Evolutionary conservation across 2,888 invertebrate species (phyloP).

Genomic region (Troides aeacus): DNA sequence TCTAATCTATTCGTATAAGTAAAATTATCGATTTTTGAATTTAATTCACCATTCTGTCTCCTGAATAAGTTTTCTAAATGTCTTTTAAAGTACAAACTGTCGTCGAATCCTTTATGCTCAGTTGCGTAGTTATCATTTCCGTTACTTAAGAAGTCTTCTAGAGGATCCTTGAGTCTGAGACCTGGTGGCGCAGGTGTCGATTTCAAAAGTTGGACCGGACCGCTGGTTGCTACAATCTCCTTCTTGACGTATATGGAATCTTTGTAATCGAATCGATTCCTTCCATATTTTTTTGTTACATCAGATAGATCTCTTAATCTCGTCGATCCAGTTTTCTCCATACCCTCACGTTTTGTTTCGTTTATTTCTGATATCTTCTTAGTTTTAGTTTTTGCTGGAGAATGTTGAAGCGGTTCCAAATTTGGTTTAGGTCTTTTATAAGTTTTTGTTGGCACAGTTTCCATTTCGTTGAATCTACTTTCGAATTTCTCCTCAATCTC

Average conservation of each 20-base stretch:
- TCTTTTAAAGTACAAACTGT: constrained; percentile 2
- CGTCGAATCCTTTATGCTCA: neutral
- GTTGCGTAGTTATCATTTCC: neutral
- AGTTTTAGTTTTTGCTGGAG: neutral
- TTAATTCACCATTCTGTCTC: neutral
- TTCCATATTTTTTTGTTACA: neutral
- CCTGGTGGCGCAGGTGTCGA: constrained; percentile 20
- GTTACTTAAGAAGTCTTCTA: neutral
- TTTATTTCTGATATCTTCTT: neutral
- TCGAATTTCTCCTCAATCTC: neutral
- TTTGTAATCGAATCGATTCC: constrained; percentile 12
- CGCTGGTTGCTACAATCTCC: constrained; percentile 40
- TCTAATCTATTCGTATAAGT: too few relatives aligned
- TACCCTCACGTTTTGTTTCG: neutral
- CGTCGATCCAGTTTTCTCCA: neutral
- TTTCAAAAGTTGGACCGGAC: constrained; percentile 34
- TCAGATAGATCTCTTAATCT: constrained; percentile 3
- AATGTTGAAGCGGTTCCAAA: neutral
- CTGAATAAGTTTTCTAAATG: constrained; percentile 1
- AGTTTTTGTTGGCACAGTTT: neutral
- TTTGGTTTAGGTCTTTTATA: neutral
- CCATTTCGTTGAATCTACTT: neutral
- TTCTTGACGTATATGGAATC: constrained; percentile 37
- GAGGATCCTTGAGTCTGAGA: neutral
- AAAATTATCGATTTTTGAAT: neutral